phyloP scores from a whole-genome alignment of 2,113 vertebrate species.

The Plestiodon gilberti region DNA sequence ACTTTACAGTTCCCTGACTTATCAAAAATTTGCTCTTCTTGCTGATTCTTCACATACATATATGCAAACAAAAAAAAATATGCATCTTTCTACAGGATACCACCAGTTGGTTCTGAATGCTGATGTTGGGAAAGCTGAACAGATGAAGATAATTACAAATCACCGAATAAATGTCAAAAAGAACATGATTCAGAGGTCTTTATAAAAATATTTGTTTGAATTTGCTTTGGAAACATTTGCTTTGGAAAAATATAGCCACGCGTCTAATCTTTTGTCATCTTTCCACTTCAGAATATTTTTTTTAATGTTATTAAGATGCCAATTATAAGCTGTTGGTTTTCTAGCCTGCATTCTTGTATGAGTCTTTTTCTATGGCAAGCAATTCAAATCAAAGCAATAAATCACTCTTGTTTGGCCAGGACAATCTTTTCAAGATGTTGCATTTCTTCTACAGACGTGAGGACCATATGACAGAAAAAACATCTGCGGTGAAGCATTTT shows the following conservation, averaged over 20 bases:
- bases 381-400: constrained; percentile 21
- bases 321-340: background rate
- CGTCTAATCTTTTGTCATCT: background rate
- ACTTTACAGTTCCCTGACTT: background rate
- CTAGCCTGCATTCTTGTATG: background rate
- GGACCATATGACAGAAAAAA: constrained; percentile 15
- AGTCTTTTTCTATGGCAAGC: background rate
- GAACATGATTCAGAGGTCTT: constrained; percentile 30
- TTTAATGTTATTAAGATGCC: background rate
- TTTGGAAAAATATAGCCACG: constrained; percentile 15
- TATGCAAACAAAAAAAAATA: background rate
- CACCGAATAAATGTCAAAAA: constrained; percentile 18
- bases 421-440: constrained; percentile 22
- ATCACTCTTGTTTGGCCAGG: constrained; percentile 4
- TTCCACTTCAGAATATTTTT: constrained; percentile 13
- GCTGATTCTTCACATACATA: background rate
- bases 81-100: constrained; percentile 8
- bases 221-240: constrained; percentile 16
- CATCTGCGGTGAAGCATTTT: background rate
- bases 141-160: constrained; percentile 9
- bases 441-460: constrained; percentile 20
- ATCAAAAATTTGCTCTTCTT: background rate
- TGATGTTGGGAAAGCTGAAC: background rate
- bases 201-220: constrained; percentile 31
- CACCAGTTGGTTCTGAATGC: constrained; percentile 2